phyloP scores from a whole-genome alignment of 2,113 vertebrate genomes.

The Xiphophorus couchianus region DNA sequence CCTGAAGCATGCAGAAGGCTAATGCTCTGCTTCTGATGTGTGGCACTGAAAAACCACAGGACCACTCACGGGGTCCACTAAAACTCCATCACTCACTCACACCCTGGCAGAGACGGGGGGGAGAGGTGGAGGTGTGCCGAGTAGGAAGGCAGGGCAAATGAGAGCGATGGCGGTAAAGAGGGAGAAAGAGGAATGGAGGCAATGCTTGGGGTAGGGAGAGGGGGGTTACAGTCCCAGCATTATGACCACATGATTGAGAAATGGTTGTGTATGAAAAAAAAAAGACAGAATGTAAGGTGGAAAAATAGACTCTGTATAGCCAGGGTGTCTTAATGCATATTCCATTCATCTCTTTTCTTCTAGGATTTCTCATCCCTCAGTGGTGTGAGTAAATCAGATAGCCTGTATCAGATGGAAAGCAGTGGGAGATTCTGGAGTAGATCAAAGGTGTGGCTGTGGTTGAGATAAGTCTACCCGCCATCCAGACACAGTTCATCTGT shows the following conservation, averaged over 20 bases:
- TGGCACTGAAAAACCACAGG: slow-evolving; percentile 76
- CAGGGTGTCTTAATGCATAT: slow-evolving; percentile 73
- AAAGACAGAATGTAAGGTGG: slow-evolving; percentile 19
- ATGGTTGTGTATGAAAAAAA: slow-evolving; percentile 42
- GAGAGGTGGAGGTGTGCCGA: slow-evolving; percentile 21
- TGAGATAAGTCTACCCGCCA: slow-evolving; percentile 73
- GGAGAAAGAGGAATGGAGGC: slow-evolving; percentile 38
- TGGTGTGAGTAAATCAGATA: slow-evolving; percentile 70
- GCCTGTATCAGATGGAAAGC: slow-evolving; percentile 70
- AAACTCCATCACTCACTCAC: slow-evolving; percentile 81
- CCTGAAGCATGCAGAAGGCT: slow-evolving; percentile 80
- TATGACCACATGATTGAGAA: slow-evolving; percentile 67
- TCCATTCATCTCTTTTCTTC: slow-evolving; percentile 71
- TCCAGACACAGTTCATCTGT: slow-evolving; percentile 78
- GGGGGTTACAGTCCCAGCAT: slow-evolving; percentile 35
- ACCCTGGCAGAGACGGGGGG: slow-evolving; percentile 60
- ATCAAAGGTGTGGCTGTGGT: slow-evolving; percentile 77
- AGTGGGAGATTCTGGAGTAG: slow-evolving; percentile 69
- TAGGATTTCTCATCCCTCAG: slow-evolving; percentile 64
- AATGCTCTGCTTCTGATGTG: slow-evolving; percentile 81
- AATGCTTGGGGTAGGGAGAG: slow-evolving; percentile 11
- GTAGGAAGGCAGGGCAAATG: slow-evolving; percentile 15
- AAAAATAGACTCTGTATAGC: slow-evolving; percentile 64
- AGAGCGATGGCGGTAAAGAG: slow-evolving; percentile 36
- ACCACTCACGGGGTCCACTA: slow-evolving; percentile 78